These are phyloP conservation scores for Euphydryas editha DNA, from an alignment of 2,888 invertebrate species.

Conservation along the genomic window DNA sequence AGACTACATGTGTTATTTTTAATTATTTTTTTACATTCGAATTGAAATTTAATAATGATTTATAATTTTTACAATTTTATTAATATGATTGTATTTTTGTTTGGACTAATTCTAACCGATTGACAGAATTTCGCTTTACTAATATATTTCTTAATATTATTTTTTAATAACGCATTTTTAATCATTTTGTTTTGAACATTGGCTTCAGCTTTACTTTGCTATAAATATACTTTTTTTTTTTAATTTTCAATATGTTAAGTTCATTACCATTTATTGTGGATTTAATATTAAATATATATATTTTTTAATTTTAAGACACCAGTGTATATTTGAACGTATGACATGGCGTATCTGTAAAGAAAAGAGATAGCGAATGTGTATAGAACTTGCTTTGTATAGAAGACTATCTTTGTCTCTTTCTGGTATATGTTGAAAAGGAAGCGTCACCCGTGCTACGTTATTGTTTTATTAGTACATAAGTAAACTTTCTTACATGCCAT, in stretches of 20 bases:
- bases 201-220: conserved; percentile 71
- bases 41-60: not conserved
- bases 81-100: conserved; percentile 40
- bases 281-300: conserved; percentile 23
- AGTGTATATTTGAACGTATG: conserved; percentile 47
- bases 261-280: conserved; percentile 19
- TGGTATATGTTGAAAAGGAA: not conserved
- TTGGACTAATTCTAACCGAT: conserved; percentile 65
- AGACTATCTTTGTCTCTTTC: not conserved
- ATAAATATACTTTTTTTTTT: conserved; percentile 45
- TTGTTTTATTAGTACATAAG: conserved; percentile 26
- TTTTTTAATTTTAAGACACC: conserved; percentile 43
- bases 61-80: conserved; percentile 6
- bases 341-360: conserved; percentile 2
- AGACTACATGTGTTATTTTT: conserved; percentile 3
- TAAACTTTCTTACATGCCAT: conserved; percentile 38
- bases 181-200: conserved; percentile 36
- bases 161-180: conserved; percentile 42
- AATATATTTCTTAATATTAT: conserved; percentile 45
- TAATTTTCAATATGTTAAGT: conserved; percentile 50
- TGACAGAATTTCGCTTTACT: conserved; percentile 60
- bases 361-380: conserved; percentile 7
- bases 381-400: conserved; percentile 1
- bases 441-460: conserved; percentile 16
- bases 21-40: not conserved